Conservation (phyloP, 2,797 vertebrate genomes). For the Ctenosaura bakeri region DNA sequence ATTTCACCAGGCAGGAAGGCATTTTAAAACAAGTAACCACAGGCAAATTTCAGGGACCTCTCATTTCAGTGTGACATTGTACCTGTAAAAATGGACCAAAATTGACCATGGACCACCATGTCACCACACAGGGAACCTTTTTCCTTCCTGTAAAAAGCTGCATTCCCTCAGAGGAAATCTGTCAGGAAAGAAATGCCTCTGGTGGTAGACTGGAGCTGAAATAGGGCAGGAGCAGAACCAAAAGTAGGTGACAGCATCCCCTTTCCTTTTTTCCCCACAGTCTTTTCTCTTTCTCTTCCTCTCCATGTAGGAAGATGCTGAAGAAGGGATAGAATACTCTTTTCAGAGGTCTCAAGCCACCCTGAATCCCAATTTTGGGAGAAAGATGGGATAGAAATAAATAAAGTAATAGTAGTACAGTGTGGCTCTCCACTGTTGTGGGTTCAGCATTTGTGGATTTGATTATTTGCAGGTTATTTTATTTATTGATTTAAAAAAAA, state of each 20-base stretch:
- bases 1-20: background rate
- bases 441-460: too few species aligned
- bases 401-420: too few species aligned
- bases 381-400: too few species aligned
- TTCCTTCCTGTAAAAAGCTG: background rate
- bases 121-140: background rate
- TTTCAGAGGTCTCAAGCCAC: background rate
- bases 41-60: background rate
- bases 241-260: background rate
- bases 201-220: too few species aligned
- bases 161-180: background rate
- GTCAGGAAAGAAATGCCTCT: background rate
- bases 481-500: too few species aligned
- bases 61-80: background rate
- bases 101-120: background rate
- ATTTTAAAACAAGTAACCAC: background rate
- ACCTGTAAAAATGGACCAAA: slow-evolving; percentile 11
- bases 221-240: background rate
- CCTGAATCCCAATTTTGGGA: too few species aligned
- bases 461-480: too few species aligned
- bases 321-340: background rate
- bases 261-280: background rate
- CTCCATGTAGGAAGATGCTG: background rate
- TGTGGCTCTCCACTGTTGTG: too few species aligned
- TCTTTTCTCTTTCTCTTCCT: background rate